phyloP scores from a whole-genome alignment of 2,888 invertebrate genomes.

The Coleophora deauratella region DNA sequence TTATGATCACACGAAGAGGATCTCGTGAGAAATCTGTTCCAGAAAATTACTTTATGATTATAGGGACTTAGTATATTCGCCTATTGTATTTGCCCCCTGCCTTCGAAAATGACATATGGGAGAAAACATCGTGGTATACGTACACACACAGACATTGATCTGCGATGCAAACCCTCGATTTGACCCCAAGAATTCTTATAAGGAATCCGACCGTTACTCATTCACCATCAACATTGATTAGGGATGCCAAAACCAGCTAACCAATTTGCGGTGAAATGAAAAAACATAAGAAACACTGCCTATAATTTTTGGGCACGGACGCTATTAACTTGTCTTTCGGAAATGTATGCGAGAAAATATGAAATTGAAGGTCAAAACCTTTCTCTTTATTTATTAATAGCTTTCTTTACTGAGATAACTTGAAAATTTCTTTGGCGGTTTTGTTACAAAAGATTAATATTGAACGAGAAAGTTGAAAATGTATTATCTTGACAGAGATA shows the following conservation, averaged over 20 bases:
- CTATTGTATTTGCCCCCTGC: too few species aligned
- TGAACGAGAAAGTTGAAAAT: too few species aligned
- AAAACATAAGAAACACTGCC: neutral
- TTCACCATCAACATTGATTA: constrained; percentile 38
- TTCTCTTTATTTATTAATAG: constrained; percentile 1
- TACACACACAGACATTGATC: constrained; percentile 66
- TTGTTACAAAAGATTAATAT: neutral
- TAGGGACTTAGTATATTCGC: too few species aligned
- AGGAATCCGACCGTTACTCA: constrained; percentile 60
- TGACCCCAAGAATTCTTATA: constrained; percentile 63
- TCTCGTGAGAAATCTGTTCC: too few species aligned
- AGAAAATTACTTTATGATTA: too few species aligned
- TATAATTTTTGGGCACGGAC: too few species aligned
- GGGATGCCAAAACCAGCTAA: constrained; percentile 31
- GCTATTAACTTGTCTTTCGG: neutral
- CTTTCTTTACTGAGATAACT: too few species aligned
- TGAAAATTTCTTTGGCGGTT: neutral
- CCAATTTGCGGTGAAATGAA: constrained; percentile 11
- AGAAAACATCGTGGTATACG: constrained; percentile 60
- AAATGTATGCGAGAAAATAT: neutral
- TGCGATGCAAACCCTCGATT: constrained; percentile 55
- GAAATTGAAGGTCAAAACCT: constrained; percentile 5
- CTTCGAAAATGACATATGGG: constrained; percentile 50
- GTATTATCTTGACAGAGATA: neutral
- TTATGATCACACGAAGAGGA: too few species aligned